Base-by-base conservation (phyloP, 2,888 invertebrate genomes). In the Schrankia costaestrigalis region DNA sequence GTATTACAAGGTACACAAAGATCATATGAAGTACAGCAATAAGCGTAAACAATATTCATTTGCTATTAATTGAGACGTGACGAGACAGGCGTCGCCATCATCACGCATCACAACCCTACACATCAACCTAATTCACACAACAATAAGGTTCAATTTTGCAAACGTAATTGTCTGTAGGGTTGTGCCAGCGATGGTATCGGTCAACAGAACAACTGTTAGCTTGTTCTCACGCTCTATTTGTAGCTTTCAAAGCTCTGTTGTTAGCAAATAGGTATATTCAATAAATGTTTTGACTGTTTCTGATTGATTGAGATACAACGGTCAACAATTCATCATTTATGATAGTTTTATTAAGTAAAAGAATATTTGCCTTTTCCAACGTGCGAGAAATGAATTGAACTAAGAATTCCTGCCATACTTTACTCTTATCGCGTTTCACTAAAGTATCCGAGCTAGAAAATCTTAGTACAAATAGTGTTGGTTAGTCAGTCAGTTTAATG, bases 191-290 rank as follows among this genome's bases (percentile, higher is more conserved):
- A 51, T 63, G 55, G 39, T 60, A 55, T 64, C 57, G 58, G 57
- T 46, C 55, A 65, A 26, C 41, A 54, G 56, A 67, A 67, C 63
- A 68, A 68, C 67, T 63, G 71, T 63, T 66, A 65, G 56, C 53
- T 63, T 60, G 69, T 73, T 75, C 78, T 70, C 76, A 73, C 72
- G 73, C 64, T 73, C 75, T 71, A 68, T 76, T 78, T 76, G 72
- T 67, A 56, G 59, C 42, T 68, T 65, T 63, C 57, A 65, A 66
- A 64, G 65, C 60, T 50, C 50, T 61, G 61, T 44, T 59, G 58
- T 64, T 55, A 56, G 60, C 50, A 61, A 63, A 63, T 59, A 64
- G 57, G 56, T 48, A n/a, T n/a, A 51, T 53, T 55, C 57, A 57
- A 60, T 66, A 61, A 61, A 67, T 59, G 56, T 60, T 67, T 64